Evolutionary conservation across 2,797 vertebrate species (phyloP).

Genomic region (Crypturellus tataupa): DNA sequence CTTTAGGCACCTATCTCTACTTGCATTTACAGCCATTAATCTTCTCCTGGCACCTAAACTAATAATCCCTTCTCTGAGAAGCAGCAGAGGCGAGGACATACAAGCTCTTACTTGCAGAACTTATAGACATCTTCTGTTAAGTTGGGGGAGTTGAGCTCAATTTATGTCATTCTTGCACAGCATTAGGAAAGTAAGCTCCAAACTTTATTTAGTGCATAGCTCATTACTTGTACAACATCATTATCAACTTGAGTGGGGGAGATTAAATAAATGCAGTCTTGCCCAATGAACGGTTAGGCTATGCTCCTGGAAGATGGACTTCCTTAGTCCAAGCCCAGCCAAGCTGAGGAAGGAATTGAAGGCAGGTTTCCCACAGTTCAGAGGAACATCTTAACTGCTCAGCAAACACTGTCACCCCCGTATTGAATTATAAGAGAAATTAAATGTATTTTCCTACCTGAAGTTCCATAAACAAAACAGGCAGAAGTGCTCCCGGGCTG

Average conservation of each 20-base stretch:
- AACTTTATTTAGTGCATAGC: neutral
- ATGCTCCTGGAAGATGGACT: neutral
- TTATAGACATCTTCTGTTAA: neutral
- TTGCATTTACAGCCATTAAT: slow-evolving; percentile 33
- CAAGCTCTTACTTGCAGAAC: neutral
- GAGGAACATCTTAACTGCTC: neutral
- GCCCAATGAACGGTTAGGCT: neutral
- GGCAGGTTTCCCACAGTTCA: neutral
- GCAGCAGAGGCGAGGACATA: neutral
- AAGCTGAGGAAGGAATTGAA: neutral
- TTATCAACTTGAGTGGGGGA: neutral
- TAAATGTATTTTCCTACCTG: neutral
- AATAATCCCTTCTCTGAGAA: neutral
- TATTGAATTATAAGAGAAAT: neutral
- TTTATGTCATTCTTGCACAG: neutral
- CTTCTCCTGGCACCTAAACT: neutral
- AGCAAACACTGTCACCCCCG: neutral
- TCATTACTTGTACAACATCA: neutral
- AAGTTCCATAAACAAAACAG: neutral
- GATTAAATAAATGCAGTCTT: neutral
- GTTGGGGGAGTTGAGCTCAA: neutral
- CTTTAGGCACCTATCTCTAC: neutral
- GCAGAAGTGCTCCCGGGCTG: neutral
- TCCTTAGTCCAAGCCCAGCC: neutral
- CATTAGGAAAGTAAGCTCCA: neutral